Evolutionary conservation across 2,797 vertebrate genomes (phyloP).

Genomic region (Netta rufina): DNA sequence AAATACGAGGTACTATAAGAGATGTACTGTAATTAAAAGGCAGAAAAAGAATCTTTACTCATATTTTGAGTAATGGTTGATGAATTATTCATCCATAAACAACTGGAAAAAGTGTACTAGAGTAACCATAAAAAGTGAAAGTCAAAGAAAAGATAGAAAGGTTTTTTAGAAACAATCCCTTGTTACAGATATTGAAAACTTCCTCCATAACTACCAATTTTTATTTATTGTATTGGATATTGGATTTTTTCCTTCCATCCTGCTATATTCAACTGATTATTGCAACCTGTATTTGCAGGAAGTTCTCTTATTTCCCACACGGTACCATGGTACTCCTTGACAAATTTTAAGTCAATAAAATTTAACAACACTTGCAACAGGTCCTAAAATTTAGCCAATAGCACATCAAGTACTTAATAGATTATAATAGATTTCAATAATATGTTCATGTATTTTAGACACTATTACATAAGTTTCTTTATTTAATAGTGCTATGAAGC

Average conservation of each 20-base stretch:
- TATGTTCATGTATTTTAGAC: not conserved
- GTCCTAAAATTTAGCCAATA: not conserved
- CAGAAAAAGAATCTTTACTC: not conserved
- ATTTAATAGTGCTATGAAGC: not conserved
- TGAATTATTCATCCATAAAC: not conserved
- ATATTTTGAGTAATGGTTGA: not conserved
- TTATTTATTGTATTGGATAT: not conserved
- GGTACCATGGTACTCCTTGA: not conserved
- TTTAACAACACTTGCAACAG: not conserved
- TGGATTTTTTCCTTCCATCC: not conserved
- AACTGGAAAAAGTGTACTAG: not conserved
- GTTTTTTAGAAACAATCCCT: not conserved
- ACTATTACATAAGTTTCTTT: not conserved
- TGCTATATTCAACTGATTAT: not conserved
- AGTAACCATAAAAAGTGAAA: not conserved
- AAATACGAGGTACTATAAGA: not conserved
- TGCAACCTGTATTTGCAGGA: not conserved
- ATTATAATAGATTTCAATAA: not conserved
- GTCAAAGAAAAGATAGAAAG: not conserved
- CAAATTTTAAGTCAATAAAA: not conserved
- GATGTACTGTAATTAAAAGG: not conserved
- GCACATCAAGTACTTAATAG: not conserved
- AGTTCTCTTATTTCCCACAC: not conserved
- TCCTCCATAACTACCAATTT: not conserved
- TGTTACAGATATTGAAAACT: not conserved